Evolutionary conservation across 2,888 invertebrate species (phyloP), one percentile per base, ranked within the genome.

Genomic region (Empis livida): DNA sequence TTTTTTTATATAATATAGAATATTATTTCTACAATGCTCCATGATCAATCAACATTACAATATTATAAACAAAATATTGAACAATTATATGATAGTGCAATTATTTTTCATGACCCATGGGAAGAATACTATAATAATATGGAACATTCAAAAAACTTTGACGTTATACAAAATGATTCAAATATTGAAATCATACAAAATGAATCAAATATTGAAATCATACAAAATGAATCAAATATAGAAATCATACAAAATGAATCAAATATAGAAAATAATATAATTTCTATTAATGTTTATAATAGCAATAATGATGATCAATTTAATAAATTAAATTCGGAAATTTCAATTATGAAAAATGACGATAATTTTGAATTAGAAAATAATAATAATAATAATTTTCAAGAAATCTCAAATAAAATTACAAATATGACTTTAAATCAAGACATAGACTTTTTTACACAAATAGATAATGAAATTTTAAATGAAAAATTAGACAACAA

Each of bases 41-140:
- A 27, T 27, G 8, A 27, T 27, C 23, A 27, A 27, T 27, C 23
- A 27, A 27, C 23, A 27, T 27, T 20, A 20, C 20, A 20, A 27
- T 27, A 27, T 27, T 27, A 27, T 9, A 6, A 27, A 6, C 8
- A 27, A 6, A 20, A 20, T 20, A 20, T 5, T 20, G 20, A 20
- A 20, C 3, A 20, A 20, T 20, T 20, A 20, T 20, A 5, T 20
- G 23, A 27, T 27, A 48, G 56, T 62, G 43, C 60, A 61, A 50
- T 61, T 59, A 51, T 65, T 20, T 48, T 60, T 59, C 63, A 61
- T 68, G 86, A 88, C 73, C 87, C 86, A 47, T 88, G 88, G 88
- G 78, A 83, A 57, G 73, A 77, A 59, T 83, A 81, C 64, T 72
- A 73, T 64, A 74, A 73, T 55, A 67, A 73, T 51, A 71, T 73